Conservation (phyloP, 2,113 vertebrate species). For the Dasyornis broadbenti region DNA sequence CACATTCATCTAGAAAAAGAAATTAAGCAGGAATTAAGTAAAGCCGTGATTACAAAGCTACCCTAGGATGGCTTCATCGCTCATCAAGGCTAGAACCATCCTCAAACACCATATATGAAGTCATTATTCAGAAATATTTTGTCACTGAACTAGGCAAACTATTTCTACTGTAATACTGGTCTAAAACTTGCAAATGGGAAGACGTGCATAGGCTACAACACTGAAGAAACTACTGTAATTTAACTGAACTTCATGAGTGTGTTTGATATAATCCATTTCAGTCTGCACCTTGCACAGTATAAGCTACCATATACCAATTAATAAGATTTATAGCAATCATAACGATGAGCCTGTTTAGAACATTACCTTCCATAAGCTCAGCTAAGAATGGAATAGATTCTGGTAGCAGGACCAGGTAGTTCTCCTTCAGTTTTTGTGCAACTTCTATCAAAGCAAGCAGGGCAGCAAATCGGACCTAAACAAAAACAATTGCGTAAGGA, state of each 20-base stretch:
- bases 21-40: not conserved
- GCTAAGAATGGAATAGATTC: constrained; percentile 96
- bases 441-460: constrained; percentile 83
- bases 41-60: not conserved
- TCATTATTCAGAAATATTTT: not conserved
- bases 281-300: not conserved
- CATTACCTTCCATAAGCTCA: constrained; percentile 94
- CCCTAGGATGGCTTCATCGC: not conserved
- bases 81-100: not conserved
- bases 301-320: not conserved
- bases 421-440: constrained; percentile 88
- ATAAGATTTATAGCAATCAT: not conserved
- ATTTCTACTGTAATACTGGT: not conserved
- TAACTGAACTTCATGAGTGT: not conserved
- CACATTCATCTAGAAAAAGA: constrained; percentile 84
- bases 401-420: constrained; percentile 90
- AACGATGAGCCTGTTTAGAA: not conserved
- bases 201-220: not conserved
- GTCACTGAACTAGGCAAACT: not conserved
- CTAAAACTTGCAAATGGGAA: not conserved
- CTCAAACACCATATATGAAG: not conserved
- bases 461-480: constrained; percentile 90
- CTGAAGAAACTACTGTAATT: not conserved
- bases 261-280: not conserved
- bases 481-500: not conserved